Evolutionary conservation across 92 coral and sea anemone species (phyloP), one percentile per base, ranked within the genome.

Genomic region (Pocillopora meandrina): DNA sequence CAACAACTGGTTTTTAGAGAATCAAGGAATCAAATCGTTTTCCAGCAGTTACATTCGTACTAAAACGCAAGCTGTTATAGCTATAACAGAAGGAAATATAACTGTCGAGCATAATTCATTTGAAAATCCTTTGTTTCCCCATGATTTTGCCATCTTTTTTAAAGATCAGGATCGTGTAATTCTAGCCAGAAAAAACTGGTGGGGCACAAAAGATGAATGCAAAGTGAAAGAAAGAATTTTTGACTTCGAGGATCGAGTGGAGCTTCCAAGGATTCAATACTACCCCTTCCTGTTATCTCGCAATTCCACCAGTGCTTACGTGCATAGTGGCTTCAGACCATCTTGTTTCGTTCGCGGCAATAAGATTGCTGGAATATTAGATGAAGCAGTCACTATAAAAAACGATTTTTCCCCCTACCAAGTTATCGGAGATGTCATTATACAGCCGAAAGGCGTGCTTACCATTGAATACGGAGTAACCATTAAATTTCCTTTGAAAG

Each of bases 161-260:
- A 42, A 61, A 31, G 80, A 82, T 33, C 34, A 70, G 19, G 64
- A 56, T 6, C n/a, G 60, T 19, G 62, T 58, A 18, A 13, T 82
- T 61, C 65, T 83, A 26, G 93, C 88, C 1, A 74, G 66, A 56
- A 66, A 47, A 66, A 91, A 91, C 77, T 91, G 93, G 93, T 91
- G 93, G 93, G 93, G 93, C 9, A 26, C 89, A 13, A 68, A 47
- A 10, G 81, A 87, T 14, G 89, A 75, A 63, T 82, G 88, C 23
- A n/a, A 49, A 34, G 60, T 91, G 14, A 60, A 72, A 35, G 65
- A 34, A 12, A 76, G 81, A 69, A 87, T 91, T 85, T 80, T 79
- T 33, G 91, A 78, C 79, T 87, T 79, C 15, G 77, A 75, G 36
- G 60, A 56, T 56, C 83, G 88, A 5, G 58, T 72, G 8, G 77